Conservation (phyloP, 2,797 vertebrate genomes). For the Brachyalestes nurse region DNA sequence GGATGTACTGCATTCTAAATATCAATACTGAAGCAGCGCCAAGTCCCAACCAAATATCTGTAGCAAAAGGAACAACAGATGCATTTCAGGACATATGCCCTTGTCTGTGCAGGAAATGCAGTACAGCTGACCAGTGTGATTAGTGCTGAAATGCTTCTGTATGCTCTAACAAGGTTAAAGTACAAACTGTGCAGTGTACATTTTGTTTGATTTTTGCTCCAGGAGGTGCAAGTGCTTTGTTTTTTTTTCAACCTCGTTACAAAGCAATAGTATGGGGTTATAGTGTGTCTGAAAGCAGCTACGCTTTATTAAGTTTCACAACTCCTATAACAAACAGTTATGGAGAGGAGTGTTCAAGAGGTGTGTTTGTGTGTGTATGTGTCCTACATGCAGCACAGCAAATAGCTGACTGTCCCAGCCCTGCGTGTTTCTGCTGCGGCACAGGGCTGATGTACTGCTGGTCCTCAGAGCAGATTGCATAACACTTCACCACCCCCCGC, state of each 20-base stretch:
- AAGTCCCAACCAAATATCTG: neutral
- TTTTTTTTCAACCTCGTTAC: slow-evolving; percentile 3
- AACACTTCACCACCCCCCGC: slow-evolving; percentile 12
- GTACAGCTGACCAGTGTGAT: neutral
- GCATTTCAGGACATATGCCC: neutral
- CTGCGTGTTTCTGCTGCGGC: slow-evolving; percentile 26
- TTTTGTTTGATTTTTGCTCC: neutral
- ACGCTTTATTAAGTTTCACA: slow-evolving; percentile 33
- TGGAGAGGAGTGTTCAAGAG: neutral
- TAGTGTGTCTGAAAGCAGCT: neutral
- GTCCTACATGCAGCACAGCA: slow-evolving; percentile 9
- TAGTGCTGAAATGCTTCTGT: neutral
- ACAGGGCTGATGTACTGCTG: slow-evolving; percentile 32
- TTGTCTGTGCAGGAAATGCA: neutral
- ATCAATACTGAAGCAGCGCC: neutral
- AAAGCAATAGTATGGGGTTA: neutral
- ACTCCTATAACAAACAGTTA: neutral
- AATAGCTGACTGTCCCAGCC: slow-evolving; percentile 44
- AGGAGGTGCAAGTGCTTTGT: neutral
- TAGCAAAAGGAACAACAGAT: neutral
- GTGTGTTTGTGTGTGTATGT: slow-evolving; percentile 17
- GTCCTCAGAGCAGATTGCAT: slow-evolving; percentile 49
- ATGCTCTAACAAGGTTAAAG: neutral
- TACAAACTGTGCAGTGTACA: neutral
- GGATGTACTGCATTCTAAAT: neutral